Evolutionary conservation across 2,797 vertebrate genomes (phyloP), one percentile per base, ranked within the genome.

Genomic region (Onychomys leucogaster): DNA sequence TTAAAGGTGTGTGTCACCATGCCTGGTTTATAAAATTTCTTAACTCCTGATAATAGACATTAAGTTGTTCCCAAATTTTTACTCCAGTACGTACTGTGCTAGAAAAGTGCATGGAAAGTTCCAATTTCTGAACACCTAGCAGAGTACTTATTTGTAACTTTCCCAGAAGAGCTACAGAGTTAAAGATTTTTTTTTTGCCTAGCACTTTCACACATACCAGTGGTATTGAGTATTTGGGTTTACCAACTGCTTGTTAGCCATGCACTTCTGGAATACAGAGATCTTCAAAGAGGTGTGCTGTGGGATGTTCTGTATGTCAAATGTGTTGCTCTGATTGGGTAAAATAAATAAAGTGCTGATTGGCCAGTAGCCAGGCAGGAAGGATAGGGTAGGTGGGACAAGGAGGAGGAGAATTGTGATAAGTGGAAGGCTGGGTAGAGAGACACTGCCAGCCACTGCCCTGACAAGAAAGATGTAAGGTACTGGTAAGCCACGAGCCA

Each of bases 21-120:
- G 17, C 32, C 59, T 13, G 43, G 32, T 13, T 37, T 29, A 84
- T 6, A 84, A 34, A 89, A 67, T 77, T 89, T 87, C 84, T 86
- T 82, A 83, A 63, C 59, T 92, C 43, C 14, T 84, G 67, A 81
- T 61, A 27, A 88, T 25, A 5, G 25, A 61, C 34, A 75, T 75
- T 84, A 87, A 92, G 11, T 88, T 94, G 21, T 86, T 95, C 71
- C 41, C 46, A 82, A 73, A 89, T 71, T 94, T 95, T 89, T 37
- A 75, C n/a, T 59, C 12, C 71, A 73, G 67, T 69, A 94, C 94
- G 76, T n/a, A 59, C 4, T 81, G 3, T 23, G 75, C 12, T 37
- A 63, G 46, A 78, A 29, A 52, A 55, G 43, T 46, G n/a, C 23
- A 4, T 41, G 57, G 16, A 63, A 77, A 86, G 8, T 86, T 52